Conservation (phyloP, 2,888 invertebrate genomes). For the Aproaerema taeniolella region DNA sequence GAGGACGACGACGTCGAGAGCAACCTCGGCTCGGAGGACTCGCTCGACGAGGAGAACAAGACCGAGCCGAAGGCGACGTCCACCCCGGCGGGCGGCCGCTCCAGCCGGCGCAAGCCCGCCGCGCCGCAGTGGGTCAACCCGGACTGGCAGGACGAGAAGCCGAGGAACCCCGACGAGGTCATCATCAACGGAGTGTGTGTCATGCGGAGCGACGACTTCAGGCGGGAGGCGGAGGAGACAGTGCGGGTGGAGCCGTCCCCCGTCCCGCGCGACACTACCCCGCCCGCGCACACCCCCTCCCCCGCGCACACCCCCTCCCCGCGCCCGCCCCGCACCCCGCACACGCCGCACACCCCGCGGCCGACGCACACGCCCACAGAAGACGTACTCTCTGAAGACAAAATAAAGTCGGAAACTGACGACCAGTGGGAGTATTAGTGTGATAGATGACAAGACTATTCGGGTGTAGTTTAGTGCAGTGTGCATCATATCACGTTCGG, state of each 20-base stretch:
- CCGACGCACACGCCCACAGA: constrained; percentile 30
- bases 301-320: constrained; percentile 34
- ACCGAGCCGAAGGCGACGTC: constrained; percentile 74
- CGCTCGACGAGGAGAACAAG: constrained; percentile 74
- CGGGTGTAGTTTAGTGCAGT: constrained; percentile 31
- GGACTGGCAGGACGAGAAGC: constrained; percentile 88
- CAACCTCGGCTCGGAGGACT: constrained; percentile 84
- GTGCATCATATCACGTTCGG: constrained; percentile 25
- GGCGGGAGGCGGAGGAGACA: constrained; percentile 81
- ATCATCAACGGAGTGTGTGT: constrained; percentile 97
- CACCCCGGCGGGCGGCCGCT: constrained; percentile 56
- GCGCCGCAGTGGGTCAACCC: constrained; percentile 99
- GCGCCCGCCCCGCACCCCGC: constrained; percentile 35
- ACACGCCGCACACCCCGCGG: constrained; percentile 34
- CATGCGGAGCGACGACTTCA: constrained; percentile 89
- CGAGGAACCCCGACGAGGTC: constrained; percentile 82
- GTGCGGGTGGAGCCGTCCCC: constrained; percentile 87
- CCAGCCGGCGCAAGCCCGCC: constrained; percentile 92
- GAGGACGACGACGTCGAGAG: constrained; percentile 88
- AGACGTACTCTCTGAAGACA: constrained; percentile 63
- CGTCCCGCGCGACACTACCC: constrained; percentile 70
- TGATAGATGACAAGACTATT: constrained; percentile 20
- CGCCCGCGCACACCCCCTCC: constrained; percentile 29
- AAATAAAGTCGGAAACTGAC: constrained; percentile 78
- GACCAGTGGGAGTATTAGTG: constrained; percentile 80